Evolutionary conservation across 2,888 invertebrate genomes (phyloP).

Genomic region (Pseudococcus viburni): DNA sequence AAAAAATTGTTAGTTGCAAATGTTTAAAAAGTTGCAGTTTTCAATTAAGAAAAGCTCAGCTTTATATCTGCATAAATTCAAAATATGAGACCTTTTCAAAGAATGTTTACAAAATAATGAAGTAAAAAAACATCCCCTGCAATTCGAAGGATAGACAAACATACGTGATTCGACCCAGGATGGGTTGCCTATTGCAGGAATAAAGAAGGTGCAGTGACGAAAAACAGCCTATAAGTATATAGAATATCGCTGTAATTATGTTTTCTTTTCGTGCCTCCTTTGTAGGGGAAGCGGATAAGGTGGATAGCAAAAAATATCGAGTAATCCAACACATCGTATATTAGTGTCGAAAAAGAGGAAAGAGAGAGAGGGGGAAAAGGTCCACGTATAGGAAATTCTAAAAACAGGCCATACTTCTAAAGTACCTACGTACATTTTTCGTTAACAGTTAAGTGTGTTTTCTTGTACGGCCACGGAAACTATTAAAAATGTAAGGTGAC

Average conservation of each 20-base stretch:
- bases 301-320: neutral
- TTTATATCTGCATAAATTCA: no score
- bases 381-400: conserved; percentile 12
- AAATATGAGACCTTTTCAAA: no score
- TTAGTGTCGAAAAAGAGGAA: neutral
- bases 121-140: no score
- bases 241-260: neutral
- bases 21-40: no score
- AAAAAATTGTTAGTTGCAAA: no score
- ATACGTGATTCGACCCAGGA: no score
- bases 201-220: no score
- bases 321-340: neutral
- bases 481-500: conserved; percentile 55
- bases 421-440: conserved; percentile 19
- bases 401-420: conserved; percentile 29
- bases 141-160: no score
- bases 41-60: no score
- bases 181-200: no score
- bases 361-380: neutral
- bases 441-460: conserved; percentile 51
- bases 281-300: neutral
- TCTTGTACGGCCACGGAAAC: conserved; percentile 43
- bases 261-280: neutral
- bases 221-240: no score
- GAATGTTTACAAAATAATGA: no score